Conservation (phyloP, 2,113 vertebrate genomes). For the Cichladusa arquata region DNA sequence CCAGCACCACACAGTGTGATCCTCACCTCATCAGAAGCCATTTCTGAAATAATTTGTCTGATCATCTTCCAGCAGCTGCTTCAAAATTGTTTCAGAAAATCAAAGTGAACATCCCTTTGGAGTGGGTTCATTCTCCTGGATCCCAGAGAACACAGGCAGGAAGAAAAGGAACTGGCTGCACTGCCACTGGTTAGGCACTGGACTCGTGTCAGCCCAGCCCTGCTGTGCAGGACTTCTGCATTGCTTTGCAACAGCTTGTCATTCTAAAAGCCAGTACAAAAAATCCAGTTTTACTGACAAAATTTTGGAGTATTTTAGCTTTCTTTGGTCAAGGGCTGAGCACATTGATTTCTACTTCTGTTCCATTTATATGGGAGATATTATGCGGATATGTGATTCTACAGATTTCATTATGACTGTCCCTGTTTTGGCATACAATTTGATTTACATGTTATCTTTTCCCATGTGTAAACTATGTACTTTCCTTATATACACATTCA, state of each 20-base stretch:
- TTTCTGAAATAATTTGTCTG: not conserved
- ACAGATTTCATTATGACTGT: not conserved
- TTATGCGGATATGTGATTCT: not conserved
- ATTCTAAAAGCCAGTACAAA: not conserved
- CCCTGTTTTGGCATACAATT: not conserved
- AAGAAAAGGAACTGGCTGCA: not conserved
- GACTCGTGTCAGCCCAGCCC: fast-evolving
- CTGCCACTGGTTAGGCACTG: not conserved
- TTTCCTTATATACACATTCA: not conserved
- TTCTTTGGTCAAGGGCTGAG: not conserved
- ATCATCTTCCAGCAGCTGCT: not conserved
- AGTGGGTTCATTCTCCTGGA: not conserved
- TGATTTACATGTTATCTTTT: slow-evolving; percentile 25
- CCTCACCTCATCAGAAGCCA: not conserved
- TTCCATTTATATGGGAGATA: not conserved
- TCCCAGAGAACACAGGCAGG: not conserved
- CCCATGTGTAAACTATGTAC: not conserved
- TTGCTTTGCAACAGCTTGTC: not conserved
- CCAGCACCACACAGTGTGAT: not conserved
- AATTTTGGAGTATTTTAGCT: not conserved
- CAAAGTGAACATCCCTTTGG: not conserved
- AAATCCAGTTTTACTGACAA: not conserved
- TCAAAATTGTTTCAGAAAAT: not conserved
- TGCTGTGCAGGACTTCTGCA: not conserved
- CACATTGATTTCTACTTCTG: not conserved